These are phyloP conservation scores for Lichenostomus cassidix DNA, from an alignment of 2,113 vertebrate genomes.

Conservation along the genomic window DNA sequence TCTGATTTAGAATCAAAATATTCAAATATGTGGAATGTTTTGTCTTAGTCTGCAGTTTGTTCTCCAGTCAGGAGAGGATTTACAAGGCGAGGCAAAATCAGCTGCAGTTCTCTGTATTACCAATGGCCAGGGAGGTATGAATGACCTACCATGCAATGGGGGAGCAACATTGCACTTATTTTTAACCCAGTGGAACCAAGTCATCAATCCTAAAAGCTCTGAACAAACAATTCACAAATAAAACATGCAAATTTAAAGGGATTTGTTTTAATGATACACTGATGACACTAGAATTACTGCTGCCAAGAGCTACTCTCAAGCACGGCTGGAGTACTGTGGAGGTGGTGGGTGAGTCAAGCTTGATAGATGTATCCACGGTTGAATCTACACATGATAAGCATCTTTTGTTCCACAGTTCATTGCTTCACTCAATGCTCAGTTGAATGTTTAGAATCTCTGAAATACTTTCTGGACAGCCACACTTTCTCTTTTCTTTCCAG, in stretches of 20 bases:
- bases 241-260: neutral
- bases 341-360: neutral
- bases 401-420: neutral
- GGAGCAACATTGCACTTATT: neutral
- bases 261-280: neutral
- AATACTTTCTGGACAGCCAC: neutral
- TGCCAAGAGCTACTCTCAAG: neutral
- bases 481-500: neutral
- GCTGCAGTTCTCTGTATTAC: neutral
- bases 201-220: neutral
- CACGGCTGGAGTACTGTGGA: neutral
- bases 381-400: neutral
- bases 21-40: neutral
- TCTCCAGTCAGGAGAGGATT: neutral
- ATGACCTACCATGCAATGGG: neutral
- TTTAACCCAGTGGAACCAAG: neutral
- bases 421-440: neutral
- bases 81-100: neutral
- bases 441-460: neutral
- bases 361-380: neutral
- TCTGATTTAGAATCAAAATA: conserved; percentile 16
- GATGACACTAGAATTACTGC: neutral
- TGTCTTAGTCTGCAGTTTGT: neutral
- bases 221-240: neutral
- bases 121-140: neutral